Conservation (phyloP, 2,113 vertebrate genomes). For the Potamarius usumacintae region DNA sequence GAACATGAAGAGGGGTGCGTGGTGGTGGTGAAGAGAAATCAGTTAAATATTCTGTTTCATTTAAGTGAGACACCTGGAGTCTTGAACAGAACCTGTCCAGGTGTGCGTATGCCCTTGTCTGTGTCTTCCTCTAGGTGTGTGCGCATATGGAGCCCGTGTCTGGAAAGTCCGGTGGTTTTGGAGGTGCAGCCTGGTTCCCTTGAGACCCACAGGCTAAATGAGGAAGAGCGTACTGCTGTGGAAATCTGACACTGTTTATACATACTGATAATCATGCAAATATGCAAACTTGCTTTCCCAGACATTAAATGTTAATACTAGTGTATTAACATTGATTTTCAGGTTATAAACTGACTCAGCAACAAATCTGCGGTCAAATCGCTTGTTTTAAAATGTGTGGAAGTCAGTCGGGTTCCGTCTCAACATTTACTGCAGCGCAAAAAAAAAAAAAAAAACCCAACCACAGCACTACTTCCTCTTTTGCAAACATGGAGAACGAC, state of each 20-base stretch:
- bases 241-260: neutral
- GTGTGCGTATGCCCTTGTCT: constrained; percentile 54
- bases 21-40: neutral
- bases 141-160: constrained; percentile 34
- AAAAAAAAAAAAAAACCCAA: neutral
- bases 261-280: neutral
- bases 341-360: neutral
- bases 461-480: constrained; percentile 34
- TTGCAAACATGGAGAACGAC: neutral
- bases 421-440: neutral
- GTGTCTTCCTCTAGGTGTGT: constrained; percentile 28
- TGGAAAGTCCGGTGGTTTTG: constrained; percentile 76
- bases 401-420: neutral
- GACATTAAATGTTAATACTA: neutral
- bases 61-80: constrained; percentile 51
- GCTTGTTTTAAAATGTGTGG: neutral
- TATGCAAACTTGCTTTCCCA: neutral
- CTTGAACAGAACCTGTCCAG: constrained; percentile 53
- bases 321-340: too few relatives aligned
- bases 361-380: neutral
- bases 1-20: neutral
- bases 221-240: constrained; percentile 41
- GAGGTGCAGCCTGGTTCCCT: constrained; percentile 55
- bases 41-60: constrained; percentile 43
- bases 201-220: constrained; percentile 47